Conservation (phyloP, 1,140 invertebrate species). For the Pararge aegeria region DNA sequence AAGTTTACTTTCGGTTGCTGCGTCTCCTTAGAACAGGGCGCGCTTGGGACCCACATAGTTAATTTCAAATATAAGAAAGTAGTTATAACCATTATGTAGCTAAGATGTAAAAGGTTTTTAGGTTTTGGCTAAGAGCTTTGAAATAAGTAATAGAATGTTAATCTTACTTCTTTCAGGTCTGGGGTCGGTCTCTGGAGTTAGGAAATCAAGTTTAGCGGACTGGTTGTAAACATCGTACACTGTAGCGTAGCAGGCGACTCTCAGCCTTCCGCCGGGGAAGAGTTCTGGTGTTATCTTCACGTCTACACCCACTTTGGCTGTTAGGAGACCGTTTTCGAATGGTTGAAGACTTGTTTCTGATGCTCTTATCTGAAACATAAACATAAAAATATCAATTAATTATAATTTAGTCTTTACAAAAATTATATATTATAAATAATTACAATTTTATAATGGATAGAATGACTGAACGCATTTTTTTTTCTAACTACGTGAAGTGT, state of each 20-base stretch:
- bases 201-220: conserved; percentile 61
- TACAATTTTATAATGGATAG: no score
- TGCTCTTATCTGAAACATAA: conserved; percentile 53
- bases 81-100: no score
- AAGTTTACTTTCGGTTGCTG: no score
- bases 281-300: conserved; percentile 53
- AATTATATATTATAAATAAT: no score
- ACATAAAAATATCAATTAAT: background rate
- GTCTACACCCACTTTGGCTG: conserved; percentile 50
- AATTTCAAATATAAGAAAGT: no score
- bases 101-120: no score
- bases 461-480: no score
- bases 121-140: no score
- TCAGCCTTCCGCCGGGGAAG: conserved; percentile 53
- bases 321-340: conserved; percentile 48
- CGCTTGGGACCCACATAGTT: no score
- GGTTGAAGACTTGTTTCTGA: conserved; percentile 59
- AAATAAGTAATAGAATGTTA: background rate
- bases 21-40: no score
- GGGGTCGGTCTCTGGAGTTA: conserved; percentile 68
- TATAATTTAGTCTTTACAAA: no score
- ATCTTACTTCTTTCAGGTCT: conserved; percentile 66
- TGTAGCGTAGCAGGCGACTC: conserved; percentile 56
- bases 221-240: conserved; percentile 57
- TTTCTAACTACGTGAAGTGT: no score